These are phyloP conservation scores for Thrips palmi DNA, from an alignment of 1,140 invertebrate species.

Conservation along the genomic window DNA sequence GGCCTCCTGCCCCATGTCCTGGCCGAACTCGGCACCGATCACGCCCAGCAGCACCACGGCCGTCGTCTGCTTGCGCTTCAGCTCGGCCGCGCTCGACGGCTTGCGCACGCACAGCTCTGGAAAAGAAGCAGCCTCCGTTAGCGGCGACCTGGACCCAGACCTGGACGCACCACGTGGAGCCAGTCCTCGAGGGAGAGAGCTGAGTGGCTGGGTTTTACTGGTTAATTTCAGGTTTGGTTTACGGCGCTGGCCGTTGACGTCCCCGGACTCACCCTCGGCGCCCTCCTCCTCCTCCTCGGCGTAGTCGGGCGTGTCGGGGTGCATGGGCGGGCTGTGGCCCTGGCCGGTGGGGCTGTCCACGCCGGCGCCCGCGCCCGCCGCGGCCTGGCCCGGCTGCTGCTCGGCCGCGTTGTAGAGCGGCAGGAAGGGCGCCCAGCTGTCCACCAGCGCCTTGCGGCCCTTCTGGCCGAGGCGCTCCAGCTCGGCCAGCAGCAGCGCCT, in stretches of 20 bases:
- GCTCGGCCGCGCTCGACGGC: slow-evolving; percentile 66
- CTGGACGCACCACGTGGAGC: too few species aligned
- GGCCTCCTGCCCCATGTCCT: slow-evolving; percentile 45
- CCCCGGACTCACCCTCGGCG: slow-evolving; percentile 24
- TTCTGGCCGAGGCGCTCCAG: slow-evolving; percentile 77
- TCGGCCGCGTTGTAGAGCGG: slow-evolving; percentile 67
- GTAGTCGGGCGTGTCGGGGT: slow-evolving; percentile 38
- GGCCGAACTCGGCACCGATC: slow-evolving; percentile 94
- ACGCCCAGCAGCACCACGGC: slow-evolving; percentile 92
- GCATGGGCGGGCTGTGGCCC: slow-evolving; percentile 18
- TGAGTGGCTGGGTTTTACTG: too few species aligned
- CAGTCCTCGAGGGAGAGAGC: too few species aligned
- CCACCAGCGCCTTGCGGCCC: slow-evolving; percentile 80
- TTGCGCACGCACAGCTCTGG: slow-evolving; percentile 40
- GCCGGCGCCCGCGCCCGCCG: neutral
- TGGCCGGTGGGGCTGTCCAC: neutral
- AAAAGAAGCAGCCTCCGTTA: too few species aligned
- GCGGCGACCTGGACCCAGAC: too few species aligned
- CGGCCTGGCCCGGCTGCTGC: slow-evolving; percentile 27
- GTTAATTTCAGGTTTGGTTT: too few species aligned
- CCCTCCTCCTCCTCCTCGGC: slow-evolving; percentile 69
- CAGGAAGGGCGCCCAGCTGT: slow-evolving; percentile 87
- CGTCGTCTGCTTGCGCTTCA: slow-evolving; percentile 89
- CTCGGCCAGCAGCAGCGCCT: slow-evolving; percentile 87
- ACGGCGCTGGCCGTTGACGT: neutral